These are phyloP conservation scores for Regulus satrapa DNA, from an alignment of 2,113 vertebrate genomes.

Conservation along the genomic window DNA sequence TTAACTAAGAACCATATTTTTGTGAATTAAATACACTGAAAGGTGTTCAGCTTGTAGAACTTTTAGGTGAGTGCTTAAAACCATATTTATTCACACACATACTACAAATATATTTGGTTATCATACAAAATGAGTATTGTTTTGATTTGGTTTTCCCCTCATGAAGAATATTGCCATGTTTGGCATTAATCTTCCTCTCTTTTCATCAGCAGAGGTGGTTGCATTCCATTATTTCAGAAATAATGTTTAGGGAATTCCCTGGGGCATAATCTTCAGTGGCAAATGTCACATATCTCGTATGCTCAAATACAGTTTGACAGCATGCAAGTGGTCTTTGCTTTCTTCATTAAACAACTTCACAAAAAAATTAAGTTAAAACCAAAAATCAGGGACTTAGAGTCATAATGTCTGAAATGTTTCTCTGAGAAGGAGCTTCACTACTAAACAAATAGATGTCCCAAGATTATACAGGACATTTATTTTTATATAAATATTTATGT, in stretches of 20 bases:
- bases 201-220: neutral
- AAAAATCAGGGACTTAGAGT: neutral
- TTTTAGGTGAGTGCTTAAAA: neutral
- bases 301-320: neutral
- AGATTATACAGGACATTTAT: neutral
- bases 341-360: neutral
- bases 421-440: neutral
- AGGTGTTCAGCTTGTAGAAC: neutral
- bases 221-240: neutral
- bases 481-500: neutral
- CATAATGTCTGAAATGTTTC: neutral
- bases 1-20: neutral
- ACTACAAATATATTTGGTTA: neutral
- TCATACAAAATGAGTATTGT: neutral
- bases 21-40: neutral
- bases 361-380: neutral
- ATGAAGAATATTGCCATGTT: neutral
- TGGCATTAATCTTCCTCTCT: neutral
- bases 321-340: neutral
- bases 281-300: neutral
- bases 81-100: neutral
- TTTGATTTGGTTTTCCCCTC: neutral
- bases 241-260: neutral
- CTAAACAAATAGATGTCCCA: neutral
- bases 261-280: neutral